These are phyloP conservation scores for Prionailurus viverrinus DNA, from an alignment of 2,113 vertebrate genomes.

Conservation along the genomic window DNA sequence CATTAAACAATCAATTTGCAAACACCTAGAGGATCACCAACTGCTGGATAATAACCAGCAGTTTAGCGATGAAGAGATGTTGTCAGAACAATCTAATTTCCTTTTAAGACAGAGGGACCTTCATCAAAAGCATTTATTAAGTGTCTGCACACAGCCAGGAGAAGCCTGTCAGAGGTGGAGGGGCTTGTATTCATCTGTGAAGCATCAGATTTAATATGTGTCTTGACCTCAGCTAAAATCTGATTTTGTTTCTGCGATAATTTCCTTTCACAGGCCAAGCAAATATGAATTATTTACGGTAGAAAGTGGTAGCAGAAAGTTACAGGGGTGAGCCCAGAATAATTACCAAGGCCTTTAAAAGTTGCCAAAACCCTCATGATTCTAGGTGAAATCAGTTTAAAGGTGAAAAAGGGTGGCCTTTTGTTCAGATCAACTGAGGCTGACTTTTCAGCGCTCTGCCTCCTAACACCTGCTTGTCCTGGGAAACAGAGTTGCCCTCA, in stretches of 20 bases:
- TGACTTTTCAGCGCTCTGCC: background rate
- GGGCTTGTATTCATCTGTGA: conserved; percentile 5
- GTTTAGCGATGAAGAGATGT: conserved; percentile 66
- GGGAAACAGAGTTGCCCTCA: background rate
- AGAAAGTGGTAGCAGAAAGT: conserved; percentile 22
- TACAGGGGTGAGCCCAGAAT: conserved; percentile 41
- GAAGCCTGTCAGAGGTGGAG: background rate
- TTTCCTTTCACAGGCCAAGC: conserved; percentile 73
- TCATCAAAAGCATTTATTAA: conserved; percentile 74
- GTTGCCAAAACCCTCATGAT: background rate
- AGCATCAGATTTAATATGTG: conserved; percentile 76
- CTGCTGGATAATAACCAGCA: conserved; percentile 59
- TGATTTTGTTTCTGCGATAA: conserved; percentile 75
- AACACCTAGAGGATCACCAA: conserved; percentile 71
- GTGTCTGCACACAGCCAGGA: conserved; percentile 42
- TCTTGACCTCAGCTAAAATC: conserved; percentile 75
- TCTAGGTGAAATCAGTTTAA: conserved; percentile 20
- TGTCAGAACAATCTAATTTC: conserved; percentile 79
- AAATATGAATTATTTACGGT: conserved; percentile 46
- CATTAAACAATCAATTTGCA: conserved; percentile 72
- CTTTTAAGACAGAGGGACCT: conserved; percentile 74
- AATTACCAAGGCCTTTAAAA: conserved; percentile 54
- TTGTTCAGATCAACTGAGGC: background rate
- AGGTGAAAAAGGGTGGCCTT: background rate
- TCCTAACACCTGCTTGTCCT: background rate